A percentile compares a stretch with the other conserved stretches of the same genome.
These are phyloP conservation scores for Neolamprologus sp. DNA, from an alignment of 2,113 vertebrate species.

Conservation along the genomic window DNA sequence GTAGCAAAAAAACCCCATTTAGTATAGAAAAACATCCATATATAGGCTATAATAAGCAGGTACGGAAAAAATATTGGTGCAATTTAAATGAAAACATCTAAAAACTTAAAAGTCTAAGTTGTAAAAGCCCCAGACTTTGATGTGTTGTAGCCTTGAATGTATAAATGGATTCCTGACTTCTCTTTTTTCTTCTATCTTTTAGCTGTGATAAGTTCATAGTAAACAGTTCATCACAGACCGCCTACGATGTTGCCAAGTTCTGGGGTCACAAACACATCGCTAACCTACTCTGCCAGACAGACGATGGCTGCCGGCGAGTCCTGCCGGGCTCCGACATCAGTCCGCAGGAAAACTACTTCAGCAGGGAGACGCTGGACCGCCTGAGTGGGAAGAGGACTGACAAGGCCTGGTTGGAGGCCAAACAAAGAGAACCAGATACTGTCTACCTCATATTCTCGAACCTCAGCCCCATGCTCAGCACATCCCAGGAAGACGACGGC, in stretches of 20 bases:
- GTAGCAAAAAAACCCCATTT: accelerated
- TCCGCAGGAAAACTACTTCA: constrained; percentile 81
- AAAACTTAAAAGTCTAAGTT: not conserved
- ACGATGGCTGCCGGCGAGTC: constrained; percentile 35
- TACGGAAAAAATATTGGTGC: not conserved
- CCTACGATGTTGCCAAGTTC: constrained; percentile 86
- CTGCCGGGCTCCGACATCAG: constrained; percentile 28
- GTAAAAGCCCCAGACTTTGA: not conserved
- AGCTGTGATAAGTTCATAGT: constrained; percentile 79
- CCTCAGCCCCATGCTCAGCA: constrained; percentile 79
- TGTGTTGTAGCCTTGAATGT: not conserved
- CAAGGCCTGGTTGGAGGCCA: constrained; percentile 74
- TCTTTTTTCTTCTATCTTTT: not conserved
- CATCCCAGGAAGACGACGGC: constrained; percentile 20
- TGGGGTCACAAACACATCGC: constrained; percentile 88
- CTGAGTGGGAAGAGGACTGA: constrained; percentile 82
- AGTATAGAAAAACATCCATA: not conserved
- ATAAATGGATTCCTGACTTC: not conserved
- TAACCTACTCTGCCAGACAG: constrained; percentile 67
- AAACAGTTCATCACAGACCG: constrained; percentile 86
- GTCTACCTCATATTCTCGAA: constrained; percentile 85
- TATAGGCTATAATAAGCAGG: not conserved
- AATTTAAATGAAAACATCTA: not conserved
- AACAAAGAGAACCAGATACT: constrained; percentile 66
- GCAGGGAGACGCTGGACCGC: constrained; percentile 79